phyloP scores from a whole-genome alignment of 2,888 invertebrate genomes.

The Melieria crassipennis region DNA sequence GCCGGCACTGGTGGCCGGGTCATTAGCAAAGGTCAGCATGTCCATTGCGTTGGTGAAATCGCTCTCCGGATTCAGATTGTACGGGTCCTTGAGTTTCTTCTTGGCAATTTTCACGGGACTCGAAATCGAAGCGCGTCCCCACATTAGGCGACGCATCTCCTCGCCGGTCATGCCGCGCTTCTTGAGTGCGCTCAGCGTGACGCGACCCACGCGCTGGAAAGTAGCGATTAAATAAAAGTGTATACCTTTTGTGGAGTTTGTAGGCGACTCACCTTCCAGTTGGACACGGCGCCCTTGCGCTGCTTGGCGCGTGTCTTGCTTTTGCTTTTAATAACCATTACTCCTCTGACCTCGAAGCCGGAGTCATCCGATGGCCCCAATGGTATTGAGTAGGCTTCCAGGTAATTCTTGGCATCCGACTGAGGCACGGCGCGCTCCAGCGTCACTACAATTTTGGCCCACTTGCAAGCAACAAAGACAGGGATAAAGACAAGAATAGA shows the following conservation, averaged over 20 bases:
- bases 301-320: slow-evolving; percentile 96
- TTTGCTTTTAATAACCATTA: slow-evolving; percentile 98
- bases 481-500: too few relatives aligned
- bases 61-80: slow-evolving; percentile 55
- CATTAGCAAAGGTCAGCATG: slow-evolving; percentile 84
- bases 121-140: slow-evolving; percentile 89
- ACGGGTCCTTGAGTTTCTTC: slow-evolving; percentile 67
- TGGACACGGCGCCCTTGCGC: slow-evolving; percentile 92
- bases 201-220: slow-evolving; percentile 80
- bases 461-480: slow-evolving; percentile 66
- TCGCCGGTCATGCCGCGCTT: slow-evolving; percentile 88
- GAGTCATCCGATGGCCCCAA: slow-evolving; percentile 86
- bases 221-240: neutral
- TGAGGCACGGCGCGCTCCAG: slow-evolving; percentile 93
- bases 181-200: slow-evolving; percentile 83
- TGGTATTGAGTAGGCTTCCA: slow-evolving; percentile 95
- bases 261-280: slow-evolving; percentile 88
- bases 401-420: slow-evolving; percentile 87
- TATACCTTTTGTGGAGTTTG: neutral
- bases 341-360: slow-evolving; percentile 86
- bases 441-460: slow-evolving; percentile 98
- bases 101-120: slow-evolving; percentile 80
- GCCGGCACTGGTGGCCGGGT: slow-evolving; percentile 62
- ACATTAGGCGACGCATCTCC: slow-evolving; percentile 86
- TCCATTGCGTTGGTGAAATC: slow-evolving; percentile 79